Percentiles rank a stretch among this genome's conserved stretches.
phyloP scores from a whole-genome alignment of 1,140 invertebrate genomes.

The Goniozus legneri region DNA sequence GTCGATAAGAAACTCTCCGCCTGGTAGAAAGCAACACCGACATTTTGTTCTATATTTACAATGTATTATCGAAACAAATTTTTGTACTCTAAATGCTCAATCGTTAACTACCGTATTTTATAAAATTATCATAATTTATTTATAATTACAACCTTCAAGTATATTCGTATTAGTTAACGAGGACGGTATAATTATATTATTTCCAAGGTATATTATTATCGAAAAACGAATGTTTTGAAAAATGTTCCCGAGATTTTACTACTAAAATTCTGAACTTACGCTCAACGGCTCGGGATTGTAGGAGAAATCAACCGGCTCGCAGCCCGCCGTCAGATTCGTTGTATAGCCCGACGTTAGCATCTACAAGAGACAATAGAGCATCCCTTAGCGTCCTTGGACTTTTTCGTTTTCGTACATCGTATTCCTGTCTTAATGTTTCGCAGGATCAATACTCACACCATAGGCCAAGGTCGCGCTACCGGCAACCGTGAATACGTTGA shows the following conservation, averaged over 20 bases:
- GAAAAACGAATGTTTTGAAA: background rate
- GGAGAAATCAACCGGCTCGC: constrained; percentile 41
- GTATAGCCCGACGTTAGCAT: constrained; percentile 43
- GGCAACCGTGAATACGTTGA: constrained; percentile 57
- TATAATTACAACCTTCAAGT: background rate
- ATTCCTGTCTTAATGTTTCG: background rate
- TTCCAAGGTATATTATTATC: background rate
- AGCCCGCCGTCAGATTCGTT: constrained; percentile 41
- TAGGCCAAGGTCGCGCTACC: constrained; percentile 53
- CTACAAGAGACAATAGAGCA: constrained; percentile 22
- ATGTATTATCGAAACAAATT: background rate
- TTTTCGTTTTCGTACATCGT: background rate
- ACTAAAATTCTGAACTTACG: constrained; percentile 28
- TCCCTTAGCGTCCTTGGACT: background rate
- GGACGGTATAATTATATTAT: background rate
- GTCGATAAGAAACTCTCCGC: background rate
- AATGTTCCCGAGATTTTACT: constrained; percentile 2
- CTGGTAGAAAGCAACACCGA: background rate
- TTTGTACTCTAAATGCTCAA: background rate
- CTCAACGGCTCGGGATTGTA: constrained; percentile 38
- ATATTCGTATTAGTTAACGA: background rate
- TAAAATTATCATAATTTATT: background rate
- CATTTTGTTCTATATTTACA: background rate
- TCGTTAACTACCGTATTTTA: background rate
- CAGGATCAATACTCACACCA: constrained; percentile 41